These are phyloP conservation scores for Aphaenogaster ashmeadi DNA, from an alignment of 1,140 invertebrate species.

Conservation along the genomic window DNA sequence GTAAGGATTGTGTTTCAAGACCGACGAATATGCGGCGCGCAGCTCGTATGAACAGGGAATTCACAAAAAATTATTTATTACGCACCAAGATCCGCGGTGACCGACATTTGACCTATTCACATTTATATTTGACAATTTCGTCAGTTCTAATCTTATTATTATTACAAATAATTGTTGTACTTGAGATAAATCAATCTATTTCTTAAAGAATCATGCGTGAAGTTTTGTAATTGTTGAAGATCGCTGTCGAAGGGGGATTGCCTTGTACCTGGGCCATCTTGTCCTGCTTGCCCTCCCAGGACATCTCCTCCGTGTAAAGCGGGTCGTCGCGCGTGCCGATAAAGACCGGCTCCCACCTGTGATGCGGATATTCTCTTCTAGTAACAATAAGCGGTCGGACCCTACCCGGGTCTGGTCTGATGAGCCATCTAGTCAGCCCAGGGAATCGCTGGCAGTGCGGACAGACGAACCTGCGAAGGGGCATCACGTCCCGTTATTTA, in stretches of 20 bases:
- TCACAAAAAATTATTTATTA: too few species aligned
- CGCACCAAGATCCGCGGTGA: too few species aligned
- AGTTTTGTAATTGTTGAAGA: neutral
- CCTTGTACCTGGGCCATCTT: constrained; percentile 93
- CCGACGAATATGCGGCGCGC: too few species aligned
- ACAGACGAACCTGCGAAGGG: constrained; percentile 87
- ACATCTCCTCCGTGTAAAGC: constrained; percentile 92
- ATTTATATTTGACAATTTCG: too few species aligned
- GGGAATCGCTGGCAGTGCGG: constrained; percentile 93
- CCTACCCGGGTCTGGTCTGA: constrained; percentile 87
- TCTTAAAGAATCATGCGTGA: neutral
- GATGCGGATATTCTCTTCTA: constrained; percentile 91
- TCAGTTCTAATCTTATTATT: too few species aligned
- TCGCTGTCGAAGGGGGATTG: constrained; percentile 24
- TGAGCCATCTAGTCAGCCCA: constrained; percentile 90
- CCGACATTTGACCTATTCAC: too few species aligned
- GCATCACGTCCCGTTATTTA: neutral
- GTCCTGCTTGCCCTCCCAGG: constrained; percentile 94
- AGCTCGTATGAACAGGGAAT: too few species aligned
- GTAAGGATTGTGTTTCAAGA: too few species aligned
- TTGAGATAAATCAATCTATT: neutral
- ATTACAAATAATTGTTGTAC: neutral
- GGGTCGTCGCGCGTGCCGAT: constrained; percentile 94
- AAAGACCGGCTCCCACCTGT: constrained; percentile 94
- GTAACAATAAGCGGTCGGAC: constrained; percentile 90